Evolutionary conservation across 37 sponge, comb jelly and placozoan genomes (phyloP).

Genomic region (Crambe crambe): DNA sequence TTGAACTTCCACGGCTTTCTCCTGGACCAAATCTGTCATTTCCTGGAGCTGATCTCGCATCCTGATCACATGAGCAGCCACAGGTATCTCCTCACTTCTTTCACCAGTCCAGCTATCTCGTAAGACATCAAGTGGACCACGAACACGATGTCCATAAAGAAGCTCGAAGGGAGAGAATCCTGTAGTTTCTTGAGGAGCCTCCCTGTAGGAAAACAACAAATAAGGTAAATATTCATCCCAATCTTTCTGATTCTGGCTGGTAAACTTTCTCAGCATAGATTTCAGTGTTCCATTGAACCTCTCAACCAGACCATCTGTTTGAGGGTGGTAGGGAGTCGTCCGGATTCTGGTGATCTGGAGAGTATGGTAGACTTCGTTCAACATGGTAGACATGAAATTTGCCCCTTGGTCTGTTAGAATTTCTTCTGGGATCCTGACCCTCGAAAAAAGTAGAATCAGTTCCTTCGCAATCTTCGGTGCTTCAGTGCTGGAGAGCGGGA

Average conservation of each 20-base stretch:
- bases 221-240: background rate
- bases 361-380: background rate
- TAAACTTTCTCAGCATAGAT: too few relatives aligned
- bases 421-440: too few relatives aligned
- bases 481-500: background rate
- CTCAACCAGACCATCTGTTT: too few relatives aligned
- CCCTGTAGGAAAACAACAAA: background rate
- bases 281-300: too few relatives aligned
- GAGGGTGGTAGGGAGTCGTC: too few relatives aligned
- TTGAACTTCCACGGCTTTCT: background rate
- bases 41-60: background rate
- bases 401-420: background rate
- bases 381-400: background rate
- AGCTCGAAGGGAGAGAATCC: too few relatives aligned
- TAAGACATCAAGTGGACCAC: background rate
- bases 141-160: background rate
- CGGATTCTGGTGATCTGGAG: background rate
- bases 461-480: background rate
- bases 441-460: too few relatives aligned
- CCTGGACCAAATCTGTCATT: background rate
- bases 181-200: background rate
- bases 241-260: too few relatives aligned
- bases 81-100: background rate
- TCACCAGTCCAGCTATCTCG: background rate
- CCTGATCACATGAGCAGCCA: background rate